Evolutionary conservation across 2,797 vertebrate genomes (phyloP), one percentile per base, ranked within the genome.

Genomic region (Dendrocincla tyrannina): DNA sequence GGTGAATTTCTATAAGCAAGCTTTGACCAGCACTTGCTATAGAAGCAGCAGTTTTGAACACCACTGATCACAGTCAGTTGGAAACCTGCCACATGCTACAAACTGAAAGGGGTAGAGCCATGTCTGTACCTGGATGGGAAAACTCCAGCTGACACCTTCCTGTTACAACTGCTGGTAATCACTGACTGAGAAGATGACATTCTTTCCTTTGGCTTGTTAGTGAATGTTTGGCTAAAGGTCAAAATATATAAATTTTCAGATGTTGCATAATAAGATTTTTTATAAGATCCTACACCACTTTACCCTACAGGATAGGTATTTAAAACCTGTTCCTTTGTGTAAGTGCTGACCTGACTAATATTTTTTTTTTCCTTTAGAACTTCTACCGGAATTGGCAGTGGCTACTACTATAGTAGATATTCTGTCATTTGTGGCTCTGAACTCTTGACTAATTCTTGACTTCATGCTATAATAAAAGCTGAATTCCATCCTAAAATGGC

Each of bases 31-130:
- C 33, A 13, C 85, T 82, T 69, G 35, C 53, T 42, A 15, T 5
- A 30, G 28, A 49, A 23, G 4, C 12, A 30, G 27, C 22, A 76
- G 32, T 55, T 66, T 83, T 75, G 76, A 10, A 55, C 30, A 10
- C 5, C 7, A 7, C 16, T 32, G 19, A 22, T 24, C 22, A 23
- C 0, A 1, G 59, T 14, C n/a, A 20, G 41, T 28, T 84, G 42
- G 52, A 85, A 89, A 67, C 7, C 30, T 90, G 16, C 3, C 15
- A 23, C 32, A 33, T 42, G 13, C 15, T 19, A 17, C 20, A 76
- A 42, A 17, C 11, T 76, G 49, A 44, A 67, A 42, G 47, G 60
- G n/a, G 20, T 39, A 30, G 28, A 87, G 11, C 13, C 4, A 2
- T 17, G 9, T 39, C 13, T 62, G 44, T 20, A 27, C 32, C n/a